Percentiles rank a stretch among this genome's conserved stretches.
phyloP scores from a whole-genome alignment of 2,797 vertebrate genomes.

The Iguana delicatissima region DNA sequence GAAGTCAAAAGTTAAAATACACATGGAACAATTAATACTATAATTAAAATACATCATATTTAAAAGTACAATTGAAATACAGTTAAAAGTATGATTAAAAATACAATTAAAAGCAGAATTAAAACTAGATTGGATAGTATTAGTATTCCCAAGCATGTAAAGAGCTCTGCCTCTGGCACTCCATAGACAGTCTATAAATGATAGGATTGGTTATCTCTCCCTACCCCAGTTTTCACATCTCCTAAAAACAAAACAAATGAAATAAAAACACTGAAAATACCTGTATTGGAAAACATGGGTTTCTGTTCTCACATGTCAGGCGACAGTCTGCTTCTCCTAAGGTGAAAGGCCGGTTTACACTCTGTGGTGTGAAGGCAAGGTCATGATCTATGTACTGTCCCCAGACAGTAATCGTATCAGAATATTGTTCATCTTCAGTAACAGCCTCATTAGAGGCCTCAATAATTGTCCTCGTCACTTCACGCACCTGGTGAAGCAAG shows the following conservation, averaged over 20 bases:
- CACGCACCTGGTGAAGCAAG: conserved; percentile 83
- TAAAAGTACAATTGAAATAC: too few relatives aligned
- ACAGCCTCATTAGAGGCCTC: conserved; percentile 77
- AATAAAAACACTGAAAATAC: conserved; percentile 72
- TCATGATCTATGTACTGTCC: conserved; percentile 96
- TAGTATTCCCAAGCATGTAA: not conserved
- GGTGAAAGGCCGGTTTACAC: conserved; percentile 67
- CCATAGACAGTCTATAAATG: not conserved
- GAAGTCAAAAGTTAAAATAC: too few relatives aligned
- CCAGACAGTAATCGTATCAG: conserved; percentile 91
- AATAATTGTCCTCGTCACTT: conserved; percentile 88
- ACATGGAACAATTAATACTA: too few relatives aligned
- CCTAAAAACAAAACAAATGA: not conserved
- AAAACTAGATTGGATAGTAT: too few relatives aligned
- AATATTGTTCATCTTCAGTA: conserved; percentile 83
- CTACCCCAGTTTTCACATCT: not conserved
- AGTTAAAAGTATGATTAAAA: too few relatives aligned
- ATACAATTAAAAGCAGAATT: too few relatives aligned
- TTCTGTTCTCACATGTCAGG: conserved; percentile 81
- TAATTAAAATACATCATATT: too few relatives aligned
- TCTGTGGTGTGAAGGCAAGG: conserved; percentile 91
- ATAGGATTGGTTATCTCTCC: not conserved
- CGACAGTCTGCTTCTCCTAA: conserved; percentile 78
- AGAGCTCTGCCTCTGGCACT: not conserved
- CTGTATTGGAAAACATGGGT: conserved; percentile 92